Conservation (phyloP, 2,113 vertebrate genomes). For the Grantiella picta region DNA sequence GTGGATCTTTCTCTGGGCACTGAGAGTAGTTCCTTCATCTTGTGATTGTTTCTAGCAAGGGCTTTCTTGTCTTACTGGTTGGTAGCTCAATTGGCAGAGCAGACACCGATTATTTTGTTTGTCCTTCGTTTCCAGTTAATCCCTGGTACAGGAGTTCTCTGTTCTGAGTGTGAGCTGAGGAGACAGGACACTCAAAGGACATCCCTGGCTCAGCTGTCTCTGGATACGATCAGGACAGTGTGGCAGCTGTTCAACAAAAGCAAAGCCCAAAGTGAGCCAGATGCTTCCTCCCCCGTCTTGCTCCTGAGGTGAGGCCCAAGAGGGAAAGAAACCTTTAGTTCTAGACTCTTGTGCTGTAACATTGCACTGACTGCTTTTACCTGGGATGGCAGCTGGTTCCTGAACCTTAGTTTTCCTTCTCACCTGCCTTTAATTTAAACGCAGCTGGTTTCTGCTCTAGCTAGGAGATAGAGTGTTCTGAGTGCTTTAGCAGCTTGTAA, state of each 20-base stretch:
- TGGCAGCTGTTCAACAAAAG: not conserved
- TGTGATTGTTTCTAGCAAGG: not conserved
- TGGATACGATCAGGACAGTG: not conserved
- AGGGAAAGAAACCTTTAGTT: not conserved
- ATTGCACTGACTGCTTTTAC: not conserved
- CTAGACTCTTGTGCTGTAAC: rapidly evolving
- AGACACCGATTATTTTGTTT: not conserved
- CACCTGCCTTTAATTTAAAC: not conserved
- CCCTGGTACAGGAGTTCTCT: not conserved
- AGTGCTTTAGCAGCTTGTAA: not conserved
- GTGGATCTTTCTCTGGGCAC: not conserved
- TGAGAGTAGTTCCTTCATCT: not conserved
- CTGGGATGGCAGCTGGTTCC: not conserved
- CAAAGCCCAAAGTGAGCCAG: not conserved
- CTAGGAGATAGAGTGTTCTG: not conserved
- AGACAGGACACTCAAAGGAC: not conserved
- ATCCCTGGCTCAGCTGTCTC: not conserved
- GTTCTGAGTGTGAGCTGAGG: rapidly evolving
- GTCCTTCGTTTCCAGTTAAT: rapidly evolving
- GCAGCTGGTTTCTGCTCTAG: not conserved
- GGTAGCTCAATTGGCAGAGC: not conserved
- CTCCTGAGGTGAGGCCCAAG: not conserved
- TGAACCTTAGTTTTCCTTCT: not conserved
- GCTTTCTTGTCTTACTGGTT: not conserved
- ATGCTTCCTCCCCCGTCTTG: not conserved